phyloP scores from a whole-genome alignment of 2,888 invertebrate species.

The Mesorhabditis spiculigera region DNA sequence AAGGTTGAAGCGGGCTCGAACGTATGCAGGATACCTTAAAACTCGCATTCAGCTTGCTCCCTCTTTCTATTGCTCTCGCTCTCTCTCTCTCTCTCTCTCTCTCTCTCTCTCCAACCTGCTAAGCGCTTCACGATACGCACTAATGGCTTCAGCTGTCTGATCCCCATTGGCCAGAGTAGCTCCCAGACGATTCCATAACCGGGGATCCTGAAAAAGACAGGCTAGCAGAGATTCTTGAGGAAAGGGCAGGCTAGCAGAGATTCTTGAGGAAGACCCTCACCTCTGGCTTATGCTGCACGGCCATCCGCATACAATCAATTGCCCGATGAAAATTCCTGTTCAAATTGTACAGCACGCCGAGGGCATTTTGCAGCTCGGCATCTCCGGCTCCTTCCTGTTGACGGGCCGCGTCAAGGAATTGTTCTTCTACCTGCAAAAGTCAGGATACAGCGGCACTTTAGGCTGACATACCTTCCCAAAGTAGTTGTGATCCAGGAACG shows the following conservation, averaged over 20 bases:
- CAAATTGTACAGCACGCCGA: constrained; percentile 85
- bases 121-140: constrained; percentile 74
- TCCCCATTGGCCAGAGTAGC: constrained; percentile 94
- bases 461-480: constrained; percentile 21
- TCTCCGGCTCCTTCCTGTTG: constrained; percentile 40
- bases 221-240: background rate
- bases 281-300: constrained; percentile 72
- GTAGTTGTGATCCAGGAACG: constrained; percentile 29
- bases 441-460: constrained; percentile 8
- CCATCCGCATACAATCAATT: constrained; percentile 88
- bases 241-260: too few relatives aligned
- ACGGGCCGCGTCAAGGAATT: constrained; percentile 38
- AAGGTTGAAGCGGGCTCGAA: constrained; percentile 92
- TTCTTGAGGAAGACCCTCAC: too few relatives aligned
- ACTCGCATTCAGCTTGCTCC: too few relatives aligned
- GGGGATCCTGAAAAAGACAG: constrained; percentile 71
- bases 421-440: constrained; percentile 44
- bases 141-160: constrained; percentile 88
- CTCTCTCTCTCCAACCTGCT: constrained; percentile 85
- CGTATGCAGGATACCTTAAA: constrained; percentile 89
- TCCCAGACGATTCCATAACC: constrained; percentile 93
- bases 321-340: constrained; percentile 92
- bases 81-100: background rate
- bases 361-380: constrained; percentile 65
- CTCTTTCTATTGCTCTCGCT: too few relatives aligned